Evolutionary conservation across 2,797 vertebrate species (phyloP).

Genomic region (Chelidonichthys spinosus): DNA sequence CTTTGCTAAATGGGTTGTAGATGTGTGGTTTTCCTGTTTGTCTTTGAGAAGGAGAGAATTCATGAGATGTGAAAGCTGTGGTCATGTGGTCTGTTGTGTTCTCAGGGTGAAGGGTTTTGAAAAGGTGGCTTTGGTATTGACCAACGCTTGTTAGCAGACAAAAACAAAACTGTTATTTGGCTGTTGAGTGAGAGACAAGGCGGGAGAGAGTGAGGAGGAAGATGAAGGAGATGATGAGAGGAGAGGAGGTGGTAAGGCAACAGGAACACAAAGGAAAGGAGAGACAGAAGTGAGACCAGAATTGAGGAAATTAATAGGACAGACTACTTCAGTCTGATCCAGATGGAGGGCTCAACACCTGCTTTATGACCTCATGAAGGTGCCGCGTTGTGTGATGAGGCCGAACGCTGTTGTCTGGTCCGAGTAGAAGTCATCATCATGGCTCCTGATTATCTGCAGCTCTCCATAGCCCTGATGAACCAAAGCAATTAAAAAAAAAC

Average conservation of each 20-base stretch:
- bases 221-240: background rate
- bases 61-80: too few relatives aligned
- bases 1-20: too few relatives aligned
- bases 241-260: background rate
- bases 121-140: too few relatives aligned
- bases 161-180: constrained; percentile 3
- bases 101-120: too few relatives aligned
- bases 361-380: constrained; percentile 62
- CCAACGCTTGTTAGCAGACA: too few relatives aligned
- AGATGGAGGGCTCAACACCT: constrained; percentile 41
- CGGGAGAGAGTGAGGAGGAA: background rate
- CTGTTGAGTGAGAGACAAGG: constrained; percentile 36
- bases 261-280: background rate
- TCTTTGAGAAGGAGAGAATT: too few relatives aligned
- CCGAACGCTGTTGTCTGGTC: constrained; percentile 33
- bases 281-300: constrained; percentile 17
- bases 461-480: background rate
- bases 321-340: constrained; percentile 14
- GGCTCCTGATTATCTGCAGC: constrained; percentile 1
- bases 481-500: constrained; percentile 1
- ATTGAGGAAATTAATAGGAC: constrained; percentile 16
- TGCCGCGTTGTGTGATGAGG: constrained; percentile 52
- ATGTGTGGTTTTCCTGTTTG: too few relatives aligned
- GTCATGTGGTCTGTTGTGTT: too few relatives aligned
- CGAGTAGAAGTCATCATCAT: background rate